Base-by-base conservation (phyloP, 2,113 vertebrate species). In the Thryonomys swinderianus region DNA sequence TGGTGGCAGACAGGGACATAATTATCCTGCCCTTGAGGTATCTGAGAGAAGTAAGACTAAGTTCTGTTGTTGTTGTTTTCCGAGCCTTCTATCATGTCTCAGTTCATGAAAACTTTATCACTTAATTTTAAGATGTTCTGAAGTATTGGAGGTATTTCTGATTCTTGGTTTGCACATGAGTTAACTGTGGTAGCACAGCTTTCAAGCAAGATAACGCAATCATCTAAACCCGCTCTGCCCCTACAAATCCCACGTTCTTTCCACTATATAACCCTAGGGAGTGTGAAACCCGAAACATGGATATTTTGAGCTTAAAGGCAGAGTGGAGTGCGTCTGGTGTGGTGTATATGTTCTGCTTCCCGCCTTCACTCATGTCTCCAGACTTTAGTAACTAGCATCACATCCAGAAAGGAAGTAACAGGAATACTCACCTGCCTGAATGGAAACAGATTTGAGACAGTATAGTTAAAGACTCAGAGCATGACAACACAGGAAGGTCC, bases 11-110 rank as follows among this genome's bases (percentile, higher is more conserved):
- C 32, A 59, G 55, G 82, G 25, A 55, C 71, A 9, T 53, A 83
- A 91, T 88, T 64, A 82, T 61, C 34, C 6, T 88, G 16, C 85
- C 59, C 51, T 37, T 69, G 45, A 88, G 25, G 2, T 8, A 85
- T 82, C 10, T 76, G 91, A 91, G 37, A 85, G 23, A 93, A 90
- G 85, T 88, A 85, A 66, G 20, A 90, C 7, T 66, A 94, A 53
- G 18, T 86, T 79, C 53, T 80, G 25, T 85, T 86, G n/a, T n/a
- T n/a, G n/a, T n/a, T n/a, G n/a, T 96, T 93, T 90, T 85, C 51
- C 64, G 20, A 64, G 3, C 5, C 25, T 87, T 90, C 14, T 59
- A 37, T 30, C 27, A 2, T 59, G 6, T 17, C 20, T 90, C 51
- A 66, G 23, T 71, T 78, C 61, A 61, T 53, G 37, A 83, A 67